Percentiles rank a stretch among this genome's conserved stretches.
Conservation (phyloP, 2,113 vertebrate genomes). For the Poicephalus gulielmi region DNA sequence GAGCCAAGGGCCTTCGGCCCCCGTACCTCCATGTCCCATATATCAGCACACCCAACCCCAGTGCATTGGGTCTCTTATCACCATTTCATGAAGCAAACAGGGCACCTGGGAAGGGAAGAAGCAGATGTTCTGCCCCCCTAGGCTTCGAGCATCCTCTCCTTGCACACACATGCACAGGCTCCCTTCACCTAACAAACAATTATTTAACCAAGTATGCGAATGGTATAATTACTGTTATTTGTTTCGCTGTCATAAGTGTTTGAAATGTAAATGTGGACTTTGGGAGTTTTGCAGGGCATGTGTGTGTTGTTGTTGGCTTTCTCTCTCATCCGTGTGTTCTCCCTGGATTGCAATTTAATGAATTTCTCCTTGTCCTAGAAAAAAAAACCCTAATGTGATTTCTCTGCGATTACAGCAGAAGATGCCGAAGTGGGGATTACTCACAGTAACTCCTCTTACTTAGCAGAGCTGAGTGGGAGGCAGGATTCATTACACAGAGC, state of each 20-base stretch:
- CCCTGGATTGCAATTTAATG: constrained; percentile 59
- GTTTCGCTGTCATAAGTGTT: constrained; percentile 73
- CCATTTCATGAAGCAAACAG: background rate
- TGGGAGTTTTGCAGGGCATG: constrained; percentile 30
- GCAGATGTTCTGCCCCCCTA: constrained; percentile 42
- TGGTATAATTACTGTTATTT: constrained; percentile 77
- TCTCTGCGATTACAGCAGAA: constrained; percentile 20
- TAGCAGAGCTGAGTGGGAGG: constrained; percentile 63
- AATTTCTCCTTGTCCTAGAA: constrained; percentile 43
- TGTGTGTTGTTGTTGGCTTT: background rate
- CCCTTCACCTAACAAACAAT: constrained; percentile 64
- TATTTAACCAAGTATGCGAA: constrained; percentile 74
- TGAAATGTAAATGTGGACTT: constrained; percentile 77
- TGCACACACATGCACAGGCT: background rate
- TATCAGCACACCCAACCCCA: background rate
- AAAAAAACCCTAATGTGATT: constrained; percentile 37
- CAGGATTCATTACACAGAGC: constrained; percentile 62
- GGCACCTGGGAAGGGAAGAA: background rate
- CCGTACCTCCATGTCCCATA: background rate
- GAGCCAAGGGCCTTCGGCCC: background rate
- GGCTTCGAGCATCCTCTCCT: background rate
- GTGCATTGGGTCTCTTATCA: background rate
- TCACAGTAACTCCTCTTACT: constrained; percentile 48
- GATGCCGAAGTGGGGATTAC: constrained; percentile 30
- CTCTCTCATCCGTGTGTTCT: background rate